Evolutionary conservation across 1,140 invertebrate genomes (phyloP), one percentile per base, ranked within the genome.

Genomic region (Uloborus diversus): DNA sequence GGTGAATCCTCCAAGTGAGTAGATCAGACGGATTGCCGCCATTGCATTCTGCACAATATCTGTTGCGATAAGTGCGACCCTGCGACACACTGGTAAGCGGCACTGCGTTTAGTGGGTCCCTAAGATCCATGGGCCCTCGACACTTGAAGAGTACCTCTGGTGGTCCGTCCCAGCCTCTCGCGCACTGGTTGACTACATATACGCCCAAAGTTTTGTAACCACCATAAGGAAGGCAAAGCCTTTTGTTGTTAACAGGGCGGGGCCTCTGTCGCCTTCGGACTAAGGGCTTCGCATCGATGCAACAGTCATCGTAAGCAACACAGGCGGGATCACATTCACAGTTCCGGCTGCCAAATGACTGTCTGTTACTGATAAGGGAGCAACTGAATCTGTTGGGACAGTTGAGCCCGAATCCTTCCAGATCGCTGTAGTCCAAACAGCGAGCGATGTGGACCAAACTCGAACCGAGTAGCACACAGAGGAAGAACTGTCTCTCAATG

Each of bases 21-120:
- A 75, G 5, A 9, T 1, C 13, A 1, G 27, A 7, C 1, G 30
- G 23, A 2, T 25, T 4, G 0, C 23, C 76, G 7, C 49, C 13
- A 83, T 91, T 88, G 82, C 90, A 91, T 4, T 87, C 53, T 0
- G 90, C 89, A 81, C 90, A 91, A 84, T 87, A 88, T n/a, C 86
- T 83, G 81, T 90, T 91, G 64, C 85, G 85, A 83, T 89, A 91
- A 0, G 89, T 90, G n/a, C 87, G 79, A 4, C 87, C 85, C 0
- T 85, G 82, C 4, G 59, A 62, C 25, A 84, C 82, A 51, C 85
- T 86, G 0, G 89, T 89, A 4, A 89, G 88, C 0, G 89, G 89
- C 13, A 87, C 84, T 11, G 81, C 82, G 0, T 84, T 68, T 56
- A 89, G 53, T 7, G 89, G 88, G 82, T 89, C 88, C n/a, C 25